Base-by-base conservation (phyloP, 2,797 vertebrate genomes). In the Urophycis tenuis region DNA sequence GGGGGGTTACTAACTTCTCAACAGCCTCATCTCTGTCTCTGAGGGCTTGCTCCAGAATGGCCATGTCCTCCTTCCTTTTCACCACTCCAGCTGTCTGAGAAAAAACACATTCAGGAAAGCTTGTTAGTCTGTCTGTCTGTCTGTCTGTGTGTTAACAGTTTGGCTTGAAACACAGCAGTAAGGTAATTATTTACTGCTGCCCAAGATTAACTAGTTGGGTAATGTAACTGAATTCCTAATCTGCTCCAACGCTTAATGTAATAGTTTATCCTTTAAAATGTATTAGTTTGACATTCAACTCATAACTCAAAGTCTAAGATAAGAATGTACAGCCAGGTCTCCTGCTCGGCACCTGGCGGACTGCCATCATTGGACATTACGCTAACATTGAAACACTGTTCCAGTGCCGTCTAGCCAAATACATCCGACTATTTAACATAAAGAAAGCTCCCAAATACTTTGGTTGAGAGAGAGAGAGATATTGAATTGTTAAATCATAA, bases 11-110 rank as follows among this genome's bases (percentile, higher is more conserved):
- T 94, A 84, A 95, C 95, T 93, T 95, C 85, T 91, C 92, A 19
- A 96, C 91, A 85, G 95, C 95, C 1, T 95, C 94, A 75, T 96
- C 95, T 83, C 95, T 82, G 85, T 95, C 94, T 35, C 89, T 75
- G 35, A 95, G 87, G 1, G 93, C 92, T 86, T 94, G 94, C 76
- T 94, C 89, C 80, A 95, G 89, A n/a, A 93, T 60, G 31, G 85
- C 78, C 8, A 79, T 83, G 14, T 92, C 89, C 45, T 88, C 86
- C 5, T n/a, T 10, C 1, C 53, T 79, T 35, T 39, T 73, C 33
- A 35, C 72, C 29, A 5, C 49, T 33, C 81, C 84, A 73, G 82
- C 71, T 81, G 69, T 5, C 69, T 71, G 69, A 33, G 69, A 17
- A 33, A 8, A 71, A 31, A 71, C 31, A 71, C 69, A 71, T 15